Conservation (phyloP, 2,888 invertebrate species). For the Pristionchus arcanus region DNA sequence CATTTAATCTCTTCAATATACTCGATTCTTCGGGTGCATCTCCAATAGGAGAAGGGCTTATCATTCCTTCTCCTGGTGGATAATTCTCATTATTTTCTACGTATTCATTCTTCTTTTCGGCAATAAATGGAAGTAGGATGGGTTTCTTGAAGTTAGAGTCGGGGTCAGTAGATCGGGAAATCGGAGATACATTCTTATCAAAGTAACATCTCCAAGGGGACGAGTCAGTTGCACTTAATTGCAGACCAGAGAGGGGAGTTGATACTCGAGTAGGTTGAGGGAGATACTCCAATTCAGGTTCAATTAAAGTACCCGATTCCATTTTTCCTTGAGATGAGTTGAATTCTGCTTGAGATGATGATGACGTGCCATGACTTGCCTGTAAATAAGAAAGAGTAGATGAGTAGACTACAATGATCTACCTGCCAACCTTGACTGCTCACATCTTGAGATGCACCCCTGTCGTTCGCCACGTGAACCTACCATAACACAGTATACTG, state of each 20-base stretch:
- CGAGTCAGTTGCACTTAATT: background rate
- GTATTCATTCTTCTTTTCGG: background rate
- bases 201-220: slow-evolving; percentile 42
- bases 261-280: slow-evolving; percentile 43
- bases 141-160: slow-evolving; percentile 26
- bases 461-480: slow-evolving; percentile 17
- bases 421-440: slow-evolving; percentile 49
- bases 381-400: background rate
- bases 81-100: background rate
- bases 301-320: slow-evolving; percentile 11
- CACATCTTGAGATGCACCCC: slow-evolving; percentile 8
- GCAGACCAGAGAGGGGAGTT: slow-evolving; percentile 3
- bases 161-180: background rate
- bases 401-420: background rate
- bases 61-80: background rate
- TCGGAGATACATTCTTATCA: background rate
- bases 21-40: background rate
- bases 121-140: background rate
- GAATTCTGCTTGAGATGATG: slow-evolving; percentile 12
- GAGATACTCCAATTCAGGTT: background rate
- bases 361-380: background rate
- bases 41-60: background rate
- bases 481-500: background rate
- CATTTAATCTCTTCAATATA: background rate
- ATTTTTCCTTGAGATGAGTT: slow-evolving; percentile 10